phyloP scores from a whole-genome alignment of 2,888 invertebrate species.

The Andrena trimmerana region DNA sequence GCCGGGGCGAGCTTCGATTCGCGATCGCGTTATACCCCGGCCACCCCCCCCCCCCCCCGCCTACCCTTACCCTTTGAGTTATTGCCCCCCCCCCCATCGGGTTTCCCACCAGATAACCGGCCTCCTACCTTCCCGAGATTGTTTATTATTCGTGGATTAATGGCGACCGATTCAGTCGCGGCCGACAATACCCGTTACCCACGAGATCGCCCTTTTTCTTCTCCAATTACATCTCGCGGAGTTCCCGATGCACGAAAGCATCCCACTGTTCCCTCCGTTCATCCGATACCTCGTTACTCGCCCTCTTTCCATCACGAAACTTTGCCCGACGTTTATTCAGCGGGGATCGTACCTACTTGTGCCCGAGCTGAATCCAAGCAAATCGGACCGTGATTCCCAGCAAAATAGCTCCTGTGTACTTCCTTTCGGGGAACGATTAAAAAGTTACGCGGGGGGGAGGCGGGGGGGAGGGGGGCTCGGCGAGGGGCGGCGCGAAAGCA shows the following conservation, averaged over 20 bases:
- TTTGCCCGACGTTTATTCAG: neutral
- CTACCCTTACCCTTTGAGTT: conserved; percentile 4
- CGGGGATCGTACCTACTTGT: neutral
- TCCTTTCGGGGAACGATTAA: conserved; percentile 42
- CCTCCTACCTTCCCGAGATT: conserved; percentile 1
- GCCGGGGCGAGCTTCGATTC: conserved; percentile 40
- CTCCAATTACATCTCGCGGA: neutral
- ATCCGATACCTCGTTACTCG: neutral
- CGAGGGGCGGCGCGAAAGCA: conserved; percentile 27
- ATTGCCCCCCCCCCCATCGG: neutral
- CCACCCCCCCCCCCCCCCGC: neutral
- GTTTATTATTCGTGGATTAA: conserved; percentile 32
- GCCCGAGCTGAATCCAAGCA: neutral
- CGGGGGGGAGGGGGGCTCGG: neutral
- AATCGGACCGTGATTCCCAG: neutral
- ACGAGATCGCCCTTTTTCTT: neutral
- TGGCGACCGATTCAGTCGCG: neutral
- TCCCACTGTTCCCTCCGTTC: neutral
- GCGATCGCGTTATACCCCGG: conserved; percentile 31
- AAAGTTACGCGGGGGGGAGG: conserved; percentile 29
- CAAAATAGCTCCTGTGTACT: neutral
- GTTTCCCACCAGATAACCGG: neutral
- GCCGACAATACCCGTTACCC: neutral
- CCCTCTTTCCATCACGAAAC: neutral
- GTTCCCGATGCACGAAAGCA: neutral